phyloP scores from a whole-genome alignment of 2,888 invertebrate species.

The Lasioglossum leucozonium region DNA sequence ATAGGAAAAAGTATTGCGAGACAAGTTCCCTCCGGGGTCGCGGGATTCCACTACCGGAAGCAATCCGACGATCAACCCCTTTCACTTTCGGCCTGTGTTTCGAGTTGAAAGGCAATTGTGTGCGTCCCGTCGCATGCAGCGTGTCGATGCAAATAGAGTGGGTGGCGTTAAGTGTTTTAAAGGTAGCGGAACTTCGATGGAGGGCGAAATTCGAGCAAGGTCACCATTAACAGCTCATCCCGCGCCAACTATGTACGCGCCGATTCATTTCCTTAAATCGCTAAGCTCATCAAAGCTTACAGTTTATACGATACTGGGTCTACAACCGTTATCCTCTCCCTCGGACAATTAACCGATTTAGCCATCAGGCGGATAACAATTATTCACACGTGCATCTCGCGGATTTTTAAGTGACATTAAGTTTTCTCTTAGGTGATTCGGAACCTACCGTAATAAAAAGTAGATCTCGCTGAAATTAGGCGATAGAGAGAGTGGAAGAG shows the following conservation, averaged over 20 bases:
- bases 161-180: slow-evolving; percentile 35
- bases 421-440: no score
- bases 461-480: no score
- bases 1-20: not conserved
- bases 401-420: no score
- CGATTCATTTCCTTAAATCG: not conserved
- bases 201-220: slow-evolving; percentile 34
- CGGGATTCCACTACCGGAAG: slow-evolving; percentile 17
- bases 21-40: not conserved
- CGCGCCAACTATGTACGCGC: not conserved
- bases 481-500: no score
- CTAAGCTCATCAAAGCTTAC: not conserved
- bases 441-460: no score
- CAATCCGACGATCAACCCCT: not conserved
- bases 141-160: slow-evolving; percentile 27
- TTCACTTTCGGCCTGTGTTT: slow-evolving; percentile 12
- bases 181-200: slow-evolving; percentile 28
- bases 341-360: not conserved
- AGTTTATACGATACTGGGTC: not conserved
- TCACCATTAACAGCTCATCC: slow-evolving; percentile 2
- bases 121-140: slow-evolving; percentile 4
- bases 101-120: slow-evolving; percentile 22
- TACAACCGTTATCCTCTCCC: not conserved
- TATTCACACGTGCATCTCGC: not conserved
- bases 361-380: not conserved